phyloP scores from a whole-genome alignment of 2,888 invertebrate species.

The Dynastes tityus region DNA sequence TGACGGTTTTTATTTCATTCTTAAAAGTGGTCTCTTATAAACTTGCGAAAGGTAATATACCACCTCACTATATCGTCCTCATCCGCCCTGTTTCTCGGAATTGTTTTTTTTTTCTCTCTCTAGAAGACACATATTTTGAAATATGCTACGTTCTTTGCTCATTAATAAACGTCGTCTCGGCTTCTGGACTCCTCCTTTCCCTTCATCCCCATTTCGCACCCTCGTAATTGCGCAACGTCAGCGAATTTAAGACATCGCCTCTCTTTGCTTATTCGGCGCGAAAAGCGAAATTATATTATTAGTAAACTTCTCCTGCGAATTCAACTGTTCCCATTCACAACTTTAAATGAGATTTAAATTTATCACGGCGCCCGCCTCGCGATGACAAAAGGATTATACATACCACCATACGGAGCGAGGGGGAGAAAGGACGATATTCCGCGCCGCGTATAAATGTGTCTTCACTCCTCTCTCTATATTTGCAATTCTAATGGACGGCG shows the following conservation, averaged over 20 bases:
- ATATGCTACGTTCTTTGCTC: too few relatives aligned
- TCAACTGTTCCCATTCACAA: conserved; percentile 57
- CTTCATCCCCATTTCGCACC: conserved; percentile 3
- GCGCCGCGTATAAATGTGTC: conserved; percentile 59
- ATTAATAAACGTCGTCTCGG: neutral
- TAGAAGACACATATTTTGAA: too few relatives aligned
- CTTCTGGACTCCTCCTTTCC: neutral
- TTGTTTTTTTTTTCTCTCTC: too few relatives aligned
- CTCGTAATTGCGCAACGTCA: neutral
- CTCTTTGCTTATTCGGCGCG: conserved; percentile 9
- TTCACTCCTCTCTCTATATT: conserved; percentile 57
- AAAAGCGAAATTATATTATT: conserved; percentile 56
- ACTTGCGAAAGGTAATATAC: too few relatives aligned
- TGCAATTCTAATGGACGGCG: conserved; percentile 63
- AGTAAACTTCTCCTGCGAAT: conserved; percentile 55
- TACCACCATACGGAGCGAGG: neutral
- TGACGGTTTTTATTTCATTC: too few relatives aligned
- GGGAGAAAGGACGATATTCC: neutral
- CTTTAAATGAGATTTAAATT: conserved; percentile 60
- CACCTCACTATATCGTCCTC: too few relatives aligned
- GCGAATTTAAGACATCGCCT: neutral
- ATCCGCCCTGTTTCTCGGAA: too few relatives aligned
- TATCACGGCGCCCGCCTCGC: conserved; percentile 53
- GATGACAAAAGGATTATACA: conserved; percentile 59
- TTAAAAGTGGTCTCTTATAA: too few relatives aligned